Evolutionary conservation across 2,888 invertebrate genomes (phyloP).

Genomic region (Neoscelio sp.): DNA sequence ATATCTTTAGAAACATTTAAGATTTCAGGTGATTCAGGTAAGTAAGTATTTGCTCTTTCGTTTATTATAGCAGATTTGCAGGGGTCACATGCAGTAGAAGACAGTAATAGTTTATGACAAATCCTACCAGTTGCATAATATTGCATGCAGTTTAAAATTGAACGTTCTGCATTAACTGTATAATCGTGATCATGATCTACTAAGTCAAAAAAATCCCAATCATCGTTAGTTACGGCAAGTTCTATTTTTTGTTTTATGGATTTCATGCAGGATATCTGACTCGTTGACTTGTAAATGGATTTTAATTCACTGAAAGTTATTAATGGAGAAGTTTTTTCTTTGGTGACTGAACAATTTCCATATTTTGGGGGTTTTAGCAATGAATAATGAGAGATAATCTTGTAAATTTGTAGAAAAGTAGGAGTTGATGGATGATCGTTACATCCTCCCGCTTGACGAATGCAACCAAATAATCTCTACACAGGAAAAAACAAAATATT

Average conservation of each 20-base stretch:
- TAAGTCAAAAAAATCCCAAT: slow-evolving; percentile 7
- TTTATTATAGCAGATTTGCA: slow-evolving; percentile 4
- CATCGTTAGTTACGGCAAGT: not conserved
- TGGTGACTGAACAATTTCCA: slow-evolving; percentile 12
- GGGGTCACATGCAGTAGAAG: slow-evolving; percentile 3
- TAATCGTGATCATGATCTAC: slow-evolving; percentile 2
- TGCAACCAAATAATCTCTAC: slow-evolving; percentile 8
- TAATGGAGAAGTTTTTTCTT: slow-evolving; percentile 2
- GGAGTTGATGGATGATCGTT: slow-evolving; percentile 20
- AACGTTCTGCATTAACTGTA: not conserved
- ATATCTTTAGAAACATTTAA: not conserved
- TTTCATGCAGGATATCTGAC: not conserved
- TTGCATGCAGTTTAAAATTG: slow-evolving; percentile 13
- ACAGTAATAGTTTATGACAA: slow-evolving; percentile 4
- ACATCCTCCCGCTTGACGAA: slow-evolving; percentile 2
- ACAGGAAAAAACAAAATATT: not conserved
- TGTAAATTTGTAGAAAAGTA: slow-evolving; percentile 9
- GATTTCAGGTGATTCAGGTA: not conserved
- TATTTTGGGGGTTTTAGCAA: slow-evolving; percentile 13
- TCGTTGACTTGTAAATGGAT: not conserved
- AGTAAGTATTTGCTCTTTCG: not conserved
- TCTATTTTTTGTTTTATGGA: not conserved
- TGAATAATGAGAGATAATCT: slow-evolving; percentile 1
- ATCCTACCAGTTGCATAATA: slow-evolving; percentile 9
- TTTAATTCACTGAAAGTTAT: slow-evolving; percentile 2